Conservation (phyloP, 2,888 invertebrate species). For the Liposcelis brunnea region DNA sequence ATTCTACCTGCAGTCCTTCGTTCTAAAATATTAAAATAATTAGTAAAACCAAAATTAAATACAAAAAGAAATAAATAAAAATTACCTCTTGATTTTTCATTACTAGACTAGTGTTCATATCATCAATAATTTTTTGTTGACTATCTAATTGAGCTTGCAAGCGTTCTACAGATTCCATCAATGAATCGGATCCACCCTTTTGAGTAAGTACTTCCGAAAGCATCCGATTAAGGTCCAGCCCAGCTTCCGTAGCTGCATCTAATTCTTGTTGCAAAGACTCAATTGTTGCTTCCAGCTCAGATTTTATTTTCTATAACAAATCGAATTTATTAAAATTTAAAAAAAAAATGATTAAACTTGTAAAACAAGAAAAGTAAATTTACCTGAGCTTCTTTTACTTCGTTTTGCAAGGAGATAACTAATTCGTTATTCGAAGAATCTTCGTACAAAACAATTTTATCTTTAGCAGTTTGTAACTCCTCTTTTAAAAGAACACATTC, state of each 20-base stretch:
- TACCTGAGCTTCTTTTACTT: conserved; percentile 37
- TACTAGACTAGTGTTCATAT: conserved; percentile 26
- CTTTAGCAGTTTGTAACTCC: conserved; percentile 25
- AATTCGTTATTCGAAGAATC: conserved; percentile 35
- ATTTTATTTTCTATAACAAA: conserved; percentile 25
- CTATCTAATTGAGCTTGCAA: conserved; percentile 45
- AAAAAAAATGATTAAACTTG: background rate
- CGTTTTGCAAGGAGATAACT: conserved; percentile 45
- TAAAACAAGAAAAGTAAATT: conserved; percentile 8
- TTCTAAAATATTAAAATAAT: conserved; percentile 21
- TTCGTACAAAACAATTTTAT: conserved; percentile 17
- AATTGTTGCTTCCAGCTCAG: conserved; percentile 46
- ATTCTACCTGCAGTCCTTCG: conserved; percentile 27
- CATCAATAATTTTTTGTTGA: conserved; percentile 38
- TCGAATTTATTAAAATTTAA: conserved; percentile 5
- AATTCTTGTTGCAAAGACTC: conserved; percentile 51
- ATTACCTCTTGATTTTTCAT: conserved; percentile 28
- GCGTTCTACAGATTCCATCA: conserved; percentile 45
- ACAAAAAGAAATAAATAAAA: conserved; percentile 3
- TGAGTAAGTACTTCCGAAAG: conserved; percentile 49
- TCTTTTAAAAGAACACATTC: conserved; percentile 38
- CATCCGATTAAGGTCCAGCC: conserved; percentile 53
- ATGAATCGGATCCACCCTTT: conserved; percentile 36
- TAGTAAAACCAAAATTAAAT: conserved; percentile 10
- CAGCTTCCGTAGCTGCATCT: conserved; percentile 65